Conservation (phyloP, 2,113 vertebrate species). For the Atherinomorus stipes region DNA sequence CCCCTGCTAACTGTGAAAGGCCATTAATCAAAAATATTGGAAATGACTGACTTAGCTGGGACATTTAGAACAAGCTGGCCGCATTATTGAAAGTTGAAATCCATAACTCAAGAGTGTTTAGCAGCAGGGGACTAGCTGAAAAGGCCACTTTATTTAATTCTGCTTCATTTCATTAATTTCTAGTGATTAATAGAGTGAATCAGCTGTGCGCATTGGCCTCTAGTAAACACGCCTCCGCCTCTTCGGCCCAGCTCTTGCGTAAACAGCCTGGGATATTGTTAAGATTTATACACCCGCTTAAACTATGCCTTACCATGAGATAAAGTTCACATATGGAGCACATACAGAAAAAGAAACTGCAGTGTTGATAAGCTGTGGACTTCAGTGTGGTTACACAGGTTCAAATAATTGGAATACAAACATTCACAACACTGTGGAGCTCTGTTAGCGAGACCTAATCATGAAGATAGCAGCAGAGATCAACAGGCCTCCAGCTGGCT, state of each 20-base stretch:
- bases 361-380: constrained; percentile 7
- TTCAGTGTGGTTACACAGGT: background rate
- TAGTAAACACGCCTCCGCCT: constrained; percentile 15
- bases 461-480: constrained; percentile 14
- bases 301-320: background rate
- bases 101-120: background rate
- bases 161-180: background rate
- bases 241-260: constrained; percentile 13
- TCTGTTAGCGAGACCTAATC: background rate
- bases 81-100: background rate
- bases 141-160: background rate
- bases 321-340: constrained; percentile 13
- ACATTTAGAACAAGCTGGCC: background rate
- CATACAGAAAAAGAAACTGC: background rate
- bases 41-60: constrained; percentile 6
- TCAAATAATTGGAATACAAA: background rate
- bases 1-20: background rate
- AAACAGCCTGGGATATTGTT: constrained; percentile 14
- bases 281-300: background rate
- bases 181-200: constrained; percentile 23
- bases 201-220: constrained; percentile 8
- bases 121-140: background rate
- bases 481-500: background rate
- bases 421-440: background rate
- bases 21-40: background rate